Conservation (phyloP, 2,797 vertebrate genomes). For the Agapornis canus region DNA sequence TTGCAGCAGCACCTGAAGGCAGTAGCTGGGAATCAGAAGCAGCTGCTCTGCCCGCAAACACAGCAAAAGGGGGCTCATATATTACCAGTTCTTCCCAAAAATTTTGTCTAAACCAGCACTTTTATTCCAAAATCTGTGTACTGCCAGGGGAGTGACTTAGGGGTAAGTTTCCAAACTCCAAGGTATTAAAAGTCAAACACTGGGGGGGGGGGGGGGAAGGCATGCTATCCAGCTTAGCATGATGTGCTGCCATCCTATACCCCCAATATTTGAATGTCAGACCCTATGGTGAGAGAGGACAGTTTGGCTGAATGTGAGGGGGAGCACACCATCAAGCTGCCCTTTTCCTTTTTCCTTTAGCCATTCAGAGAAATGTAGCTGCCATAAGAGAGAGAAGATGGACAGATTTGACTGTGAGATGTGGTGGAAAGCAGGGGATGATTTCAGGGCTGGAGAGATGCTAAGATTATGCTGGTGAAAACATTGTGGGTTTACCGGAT, state of each 20-base stretch:
- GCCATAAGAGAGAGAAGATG: background rate
- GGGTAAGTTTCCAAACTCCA: background rate
- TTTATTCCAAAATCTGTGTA: background rate
- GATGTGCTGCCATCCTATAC: background rate
- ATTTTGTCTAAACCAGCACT: background rate
- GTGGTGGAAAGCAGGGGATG: background rate
- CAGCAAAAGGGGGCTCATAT: background rate
- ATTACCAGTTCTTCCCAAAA: background rate
- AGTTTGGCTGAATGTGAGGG: background rate
- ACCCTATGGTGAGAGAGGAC: accelerated
- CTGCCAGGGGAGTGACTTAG: background rate
- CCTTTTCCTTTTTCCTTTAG: background rate
- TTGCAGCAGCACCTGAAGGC: constrained; percentile 5
- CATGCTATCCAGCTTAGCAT: accelerated
- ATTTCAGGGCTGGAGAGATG: background rate
- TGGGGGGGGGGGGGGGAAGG: background rate
- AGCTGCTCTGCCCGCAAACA: background rate
- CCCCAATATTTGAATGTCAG: background rate
- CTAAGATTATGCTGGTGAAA: background rate
- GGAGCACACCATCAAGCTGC: background rate
- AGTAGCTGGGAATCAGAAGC: background rate
- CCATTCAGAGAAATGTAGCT: background rate
- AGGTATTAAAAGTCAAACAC: background rate
- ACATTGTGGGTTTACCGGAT: background rate
- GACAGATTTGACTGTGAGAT: background rate